Evolutionary conservation across 2,797 vertebrate genomes (phyloP), one percentile per base, ranked within the genome.

Genomic region (Jordanella pulchra): DNA sequence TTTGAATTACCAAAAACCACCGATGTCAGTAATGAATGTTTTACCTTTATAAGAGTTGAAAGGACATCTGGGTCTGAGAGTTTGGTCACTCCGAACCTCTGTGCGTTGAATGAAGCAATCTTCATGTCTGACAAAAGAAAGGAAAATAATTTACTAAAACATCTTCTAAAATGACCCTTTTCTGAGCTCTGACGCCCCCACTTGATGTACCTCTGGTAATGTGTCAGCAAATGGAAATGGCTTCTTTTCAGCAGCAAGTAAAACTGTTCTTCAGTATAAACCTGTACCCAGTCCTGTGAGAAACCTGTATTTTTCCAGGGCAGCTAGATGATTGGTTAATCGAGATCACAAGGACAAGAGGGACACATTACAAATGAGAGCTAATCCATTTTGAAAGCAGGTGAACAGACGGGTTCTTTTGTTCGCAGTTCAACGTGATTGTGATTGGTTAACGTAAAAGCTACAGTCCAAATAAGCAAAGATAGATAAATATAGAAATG

Each of bases 21-120:
- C 17, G 23, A 51, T 23, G 1, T 13, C n/a, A 67, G 12, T 12
- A 7, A 58, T 3, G 28, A 1, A 0, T 44, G 17, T 50, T 82
- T 86, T 81, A 93, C 93, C 89, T 92, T 88, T 3, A 91, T 84
- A 54, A 93, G 84, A 47, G 78, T 63, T 50, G 89, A 78, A 13
- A 92, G 72, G 23, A 89, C 80, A 1, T 87, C 76, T 65, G 71
- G 75, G 75, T 92, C 71, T 1, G 86, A 82, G 56, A 88, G 77
- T 79, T 95, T 93, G 7, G 64, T 75, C 21, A 75, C 2, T 39
- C 91, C 92, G 78, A 93, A 92, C 76, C 82, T 86, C 51, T 81
- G 82, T 0, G 80, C 66, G 2, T 89, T 90, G 66, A 92, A 92
- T 3, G 81, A 79, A 48, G 84, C 87, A 28, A 89, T 89, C 66